Base-by-base conservation (phyloP, 35 echinoderm and acorn worm genomes). In the Diadema setosum region DNA sequence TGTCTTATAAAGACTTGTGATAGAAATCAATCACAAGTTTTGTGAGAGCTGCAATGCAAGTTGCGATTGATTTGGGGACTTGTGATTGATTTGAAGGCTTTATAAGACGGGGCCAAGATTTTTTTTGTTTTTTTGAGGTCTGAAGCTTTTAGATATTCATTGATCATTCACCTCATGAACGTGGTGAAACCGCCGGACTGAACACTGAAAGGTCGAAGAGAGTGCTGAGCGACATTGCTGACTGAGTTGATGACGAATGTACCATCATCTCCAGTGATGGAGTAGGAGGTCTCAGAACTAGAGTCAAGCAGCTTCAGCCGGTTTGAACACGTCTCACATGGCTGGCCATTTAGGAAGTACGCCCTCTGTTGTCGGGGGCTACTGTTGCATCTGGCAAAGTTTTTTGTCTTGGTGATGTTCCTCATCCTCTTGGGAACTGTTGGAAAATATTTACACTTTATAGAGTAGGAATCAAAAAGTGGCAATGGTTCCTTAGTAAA, bases 341-440 rank as follows among this genome's bases (percentile, higher is more conserved):
- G 12, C 29, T 34, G 2, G 17, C 74, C 84, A 12, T 23, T 44
- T 2, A 87, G 48, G 12, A 92, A 25, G 90, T 42, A 86, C 14
- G 45, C 39, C 27, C 43, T 46, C 39, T 60, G 41, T 5, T 42
- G 34, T 27, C 18, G 41, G 29, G 67, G 70, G 30, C 84, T 59
- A 9, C 67, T n/a, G 20, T 59, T 25, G 42, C 84, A 87, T 8
- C 87, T 86, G 15, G 64, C 17, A 16, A 82, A 61, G 55, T 87
- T 65, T 2, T 56, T n/a, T 3, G 76, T 87, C 42, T 92, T 92
- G 75, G 90, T 87, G 42, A 92, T 64, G 41, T 92, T 92, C n/a
- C n/a, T n/a, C n/a, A n/a, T n/a, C n/a, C n/a, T n/a, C n/a, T n/a
- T n/a, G n/a, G n/a, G n/a, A n/a, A n/a, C n/a, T n/a, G n/a, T n/a